Percentiles rank a stretch among this genome's conserved stretches.
These are phyloP conservation scores for Centropus bengalensis DNA, from an alignment of 2,113 vertebrate genomes.

Conservation along the genomic window DNA sequence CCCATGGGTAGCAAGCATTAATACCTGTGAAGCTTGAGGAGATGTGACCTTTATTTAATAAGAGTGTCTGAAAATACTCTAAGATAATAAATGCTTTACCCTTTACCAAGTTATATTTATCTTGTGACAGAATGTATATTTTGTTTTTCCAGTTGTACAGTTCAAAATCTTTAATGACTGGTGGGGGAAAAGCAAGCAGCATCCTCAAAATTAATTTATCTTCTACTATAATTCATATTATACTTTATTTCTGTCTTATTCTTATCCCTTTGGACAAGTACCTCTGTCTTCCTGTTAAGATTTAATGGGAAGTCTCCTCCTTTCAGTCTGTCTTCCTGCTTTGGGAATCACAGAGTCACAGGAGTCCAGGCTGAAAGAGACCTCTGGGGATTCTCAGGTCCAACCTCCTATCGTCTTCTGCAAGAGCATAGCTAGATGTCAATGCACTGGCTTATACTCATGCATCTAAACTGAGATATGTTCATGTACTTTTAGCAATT, in stretches of 20 bases:
- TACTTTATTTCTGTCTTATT: not conserved
- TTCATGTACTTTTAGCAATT: not conserved
- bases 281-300: not conserved
- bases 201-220: not conserved
- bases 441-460: not conserved
- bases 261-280: not conserved
- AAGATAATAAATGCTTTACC: not conserved
- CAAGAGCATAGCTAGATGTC: not conserved
- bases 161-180: not conserved
- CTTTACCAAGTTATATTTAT: not conserved
- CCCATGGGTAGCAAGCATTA: not conserved
- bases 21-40: not conserved
- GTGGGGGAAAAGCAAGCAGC: not conserved
- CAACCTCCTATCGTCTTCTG: not conserved
- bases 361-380: not conserved
- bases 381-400: not conserved
- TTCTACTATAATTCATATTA: not conserved
- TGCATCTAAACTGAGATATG: not conserved
- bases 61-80: not conserved
- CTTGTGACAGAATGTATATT: not conserved
- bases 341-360: not conserved
- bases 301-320: not conserved
- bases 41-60: conserved; percentile 23
- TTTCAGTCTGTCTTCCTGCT: not conserved
- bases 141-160: not conserved